Conservation (phyloP, 2,888 invertebrate genomes). For the Nephrocerus scutellatus region DNA sequence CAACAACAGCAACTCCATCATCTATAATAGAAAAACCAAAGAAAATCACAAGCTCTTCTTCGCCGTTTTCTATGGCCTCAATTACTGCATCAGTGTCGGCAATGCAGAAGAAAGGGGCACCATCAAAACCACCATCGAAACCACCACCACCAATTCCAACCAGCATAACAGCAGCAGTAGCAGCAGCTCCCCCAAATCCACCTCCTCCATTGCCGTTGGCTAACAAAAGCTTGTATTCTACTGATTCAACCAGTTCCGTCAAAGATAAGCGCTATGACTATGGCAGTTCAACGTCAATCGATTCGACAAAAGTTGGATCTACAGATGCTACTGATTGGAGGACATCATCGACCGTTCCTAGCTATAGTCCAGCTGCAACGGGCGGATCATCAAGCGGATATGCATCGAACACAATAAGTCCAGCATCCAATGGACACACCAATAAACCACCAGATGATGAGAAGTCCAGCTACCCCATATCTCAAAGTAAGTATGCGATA, state of each 20-base stretch:
- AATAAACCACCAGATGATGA: slow-evolving; percentile 35
- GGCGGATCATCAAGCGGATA: slow-evolving; percentile 37
- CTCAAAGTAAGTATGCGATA: slow-evolving; percentile 35
- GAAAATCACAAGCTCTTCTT: slow-evolving; percentile 34
- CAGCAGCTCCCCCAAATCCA: slow-evolving; percentile 15
- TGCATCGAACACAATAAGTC: slow-evolving; percentile 31
- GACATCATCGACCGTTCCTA: slow-evolving; percentile 40
- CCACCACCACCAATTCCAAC: slow-evolving; percentile 39
- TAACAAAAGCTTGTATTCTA: too few relatives aligned
- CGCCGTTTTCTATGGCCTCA: slow-evolving; percentile 38
- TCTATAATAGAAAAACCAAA: too few relatives aligned
- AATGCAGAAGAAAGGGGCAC: too few relatives aligned
- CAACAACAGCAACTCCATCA: slow-evolving; percentile 18
- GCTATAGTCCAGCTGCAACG: slow-evolving; percentile 40
- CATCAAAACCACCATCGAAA: slow-evolving; percentile 37
- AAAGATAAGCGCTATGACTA: slow-evolving; percentile 34
- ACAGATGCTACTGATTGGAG: slow-evolving; percentile 37
- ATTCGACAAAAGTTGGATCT: slow-evolving; percentile 41
- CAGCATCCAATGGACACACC: slow-evolving; percentile 37
- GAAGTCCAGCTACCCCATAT: slow-evolving; percentile 41
- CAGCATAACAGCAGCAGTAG: slow-evolving; percentile 20
- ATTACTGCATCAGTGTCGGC: slow-evolving; percentile 39
- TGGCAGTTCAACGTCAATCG: slow-evolving; percentile 37
- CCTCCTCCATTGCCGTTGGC: slow-evolving; percentile 13
- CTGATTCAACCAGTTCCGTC: slow-evolving; percentile 19